phyloP scores from a whole-genome alignment of 2,888 invertebrate species.

The Tortricodes alternella region DNA sequence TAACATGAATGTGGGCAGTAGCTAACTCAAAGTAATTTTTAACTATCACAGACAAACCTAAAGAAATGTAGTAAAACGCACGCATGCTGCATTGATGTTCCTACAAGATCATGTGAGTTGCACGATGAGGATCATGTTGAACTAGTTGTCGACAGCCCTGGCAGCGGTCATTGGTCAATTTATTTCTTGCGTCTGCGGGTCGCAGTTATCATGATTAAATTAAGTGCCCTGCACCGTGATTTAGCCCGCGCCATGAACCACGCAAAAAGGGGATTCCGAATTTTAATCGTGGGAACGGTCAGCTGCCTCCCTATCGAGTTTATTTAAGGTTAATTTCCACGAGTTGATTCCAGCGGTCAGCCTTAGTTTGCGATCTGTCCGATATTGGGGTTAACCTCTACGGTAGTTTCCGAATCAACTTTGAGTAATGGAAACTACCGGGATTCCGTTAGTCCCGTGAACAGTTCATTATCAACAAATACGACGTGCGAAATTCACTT shows the following conservation, averaged over 20 bases:
- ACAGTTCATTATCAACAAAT: constrained; percentile 17
- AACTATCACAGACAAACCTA: too few relatives aligned
- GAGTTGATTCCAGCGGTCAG: constrained; percentile 62
- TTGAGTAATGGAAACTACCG: constrained; percentile 21
- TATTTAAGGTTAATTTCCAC: constrained; percentile 75
- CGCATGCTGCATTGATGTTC: too few relatives aligned
- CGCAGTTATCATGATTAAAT: constrained; percentile 82
- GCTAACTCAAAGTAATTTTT: too few relatives aligned
- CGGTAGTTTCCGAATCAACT: constrained; percentile 26
- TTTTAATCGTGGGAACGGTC: constrained; percentile 70
- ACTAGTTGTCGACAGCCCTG: constrained; percentile 47
- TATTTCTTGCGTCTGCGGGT: constrained; percentile 72
- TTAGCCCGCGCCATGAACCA: constrained; percentile 49
- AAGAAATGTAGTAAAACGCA: too few relatives aligned
- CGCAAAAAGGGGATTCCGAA: constrained; percentile 69
- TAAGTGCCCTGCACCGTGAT: constrained; percentile 71
- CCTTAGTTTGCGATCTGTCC: constrained; percentile 52
- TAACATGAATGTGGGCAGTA: too few relatives aligned
- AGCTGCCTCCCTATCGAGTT: constrained; percentile 52
- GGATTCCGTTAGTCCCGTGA: constrained; percentile 1
- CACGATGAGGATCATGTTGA: too few relatives aligned
- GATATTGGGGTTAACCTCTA: constrained; percentile 49
- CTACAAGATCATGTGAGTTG: too few relatives aligned
- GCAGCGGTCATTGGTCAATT: constrained; percentile 77
- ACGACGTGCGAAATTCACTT: constrained; percentile 4